A percentile compares a stretch with the other conserved stretches of the same genome.
These are phyloP conservation scores for Chauna torquata DNA, from an alignment of 2,113 vertebrate genomes.

Conservation along the genomic window DNA sequence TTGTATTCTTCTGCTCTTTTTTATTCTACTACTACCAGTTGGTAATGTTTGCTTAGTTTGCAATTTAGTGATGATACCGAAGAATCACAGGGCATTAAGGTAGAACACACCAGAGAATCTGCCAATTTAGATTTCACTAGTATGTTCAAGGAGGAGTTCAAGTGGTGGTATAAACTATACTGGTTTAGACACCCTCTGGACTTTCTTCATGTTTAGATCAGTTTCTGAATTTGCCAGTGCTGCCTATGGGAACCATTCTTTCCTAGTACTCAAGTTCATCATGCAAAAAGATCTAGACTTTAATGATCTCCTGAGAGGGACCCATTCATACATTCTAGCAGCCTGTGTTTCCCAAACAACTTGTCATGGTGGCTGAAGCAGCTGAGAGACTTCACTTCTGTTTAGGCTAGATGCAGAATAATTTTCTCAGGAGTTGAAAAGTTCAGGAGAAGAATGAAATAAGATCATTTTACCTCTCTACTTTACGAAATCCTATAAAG, in stretches of 20 bases:
- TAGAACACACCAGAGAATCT: not conserved
- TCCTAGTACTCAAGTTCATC: not conserved
- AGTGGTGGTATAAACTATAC: not conserved
- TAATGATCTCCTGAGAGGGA: not conserved
- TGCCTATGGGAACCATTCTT: not conserved
- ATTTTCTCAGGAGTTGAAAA: constrained; percentile 7
- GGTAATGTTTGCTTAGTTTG: not conserved
- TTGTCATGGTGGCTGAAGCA: not conserved
- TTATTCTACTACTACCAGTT: not conserved
- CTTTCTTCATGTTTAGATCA: not conserved
- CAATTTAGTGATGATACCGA: not conserved
- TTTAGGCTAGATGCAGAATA: not conserved
- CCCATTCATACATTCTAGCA: not conserved
- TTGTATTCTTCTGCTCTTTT: not conserved
- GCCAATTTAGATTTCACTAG: not conserved
- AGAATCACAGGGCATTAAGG: not conserved
- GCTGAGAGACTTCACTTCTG: not conserved
- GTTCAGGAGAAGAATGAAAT: constrained; percentile 16
- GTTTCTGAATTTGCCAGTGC: constrained; percentile 7
- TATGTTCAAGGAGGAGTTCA: not conserved
- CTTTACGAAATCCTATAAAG: not conserved
- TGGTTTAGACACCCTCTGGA: not conserved
- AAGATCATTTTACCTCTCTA: constrained; percentile 2
- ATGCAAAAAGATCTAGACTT: not conserved
- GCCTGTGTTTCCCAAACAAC: not conserved